Base-by-base conservation (phyloP, 2,113 vertebrate genomes). In the Salminus brasiliensis region DNA sequence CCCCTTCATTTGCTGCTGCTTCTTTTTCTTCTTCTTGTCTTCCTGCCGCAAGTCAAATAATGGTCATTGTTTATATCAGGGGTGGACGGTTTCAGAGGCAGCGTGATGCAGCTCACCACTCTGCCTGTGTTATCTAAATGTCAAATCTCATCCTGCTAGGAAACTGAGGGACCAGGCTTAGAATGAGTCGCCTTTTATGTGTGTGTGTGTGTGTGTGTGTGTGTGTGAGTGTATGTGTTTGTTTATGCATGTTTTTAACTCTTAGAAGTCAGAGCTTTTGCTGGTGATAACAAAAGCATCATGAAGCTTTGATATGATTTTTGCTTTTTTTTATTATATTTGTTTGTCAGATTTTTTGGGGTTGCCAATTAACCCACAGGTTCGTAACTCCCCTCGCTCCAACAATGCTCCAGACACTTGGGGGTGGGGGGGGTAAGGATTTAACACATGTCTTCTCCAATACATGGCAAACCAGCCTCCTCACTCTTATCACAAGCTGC, bases 31-130 rank as follows among this genome's bases (percentile, higher is more conserved):
- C 66, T 53, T 45, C 39, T 52, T 57, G 68, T 77, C 85, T 85
- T 79, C 85, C 87, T 84, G 85, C 75, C 27, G 59, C 71, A 67
- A 69, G 73, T 85, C 74, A 85, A 84, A 87, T 86, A 90, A 88
- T 85, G 86, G 86, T 87, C 85, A 89, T 92, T 91, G 89, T 90
- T 91, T 91, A 90, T 90, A 87, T 82, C 90, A 89, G 76, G 60
- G 15, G 76, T 86, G 85, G 85, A 87, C 87, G 89, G 82, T 85
- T 86, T 75, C 57, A 67, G 86, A 72, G 70, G 2, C n/a, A 52
- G 78, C 68, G 78, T 2, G 76, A 82, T 87, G 79, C 18, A 5
- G 47, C 47, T 49, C 4, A 18, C 47, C 47, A 18, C 47, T 21
- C 47, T 21, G 47, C 47, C 87, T 88, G 86, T 86, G 84, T 88